A percentile compares a stretch with the other conserved stretches of the same genome.
Conservation (phyloP, 2,888 invertebrate genomes). For the Noctua janthina region DNA sequence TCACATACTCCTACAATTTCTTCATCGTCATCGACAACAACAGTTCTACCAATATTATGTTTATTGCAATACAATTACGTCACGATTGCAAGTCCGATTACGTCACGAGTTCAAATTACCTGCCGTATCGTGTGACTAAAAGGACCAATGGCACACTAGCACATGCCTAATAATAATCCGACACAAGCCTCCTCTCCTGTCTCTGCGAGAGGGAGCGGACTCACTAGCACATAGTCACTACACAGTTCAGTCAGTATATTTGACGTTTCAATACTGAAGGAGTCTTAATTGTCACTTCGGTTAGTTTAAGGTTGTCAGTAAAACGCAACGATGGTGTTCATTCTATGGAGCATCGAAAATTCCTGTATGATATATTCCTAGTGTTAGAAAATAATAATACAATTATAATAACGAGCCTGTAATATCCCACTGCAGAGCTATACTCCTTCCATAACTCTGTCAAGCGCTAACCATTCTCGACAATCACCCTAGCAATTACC, state of each 20-base stretch:
- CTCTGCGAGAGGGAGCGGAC: background rate
- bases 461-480: background rate
- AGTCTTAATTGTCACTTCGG: background rate
- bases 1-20: slow-evolving; percentile 5
- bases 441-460: background rate
- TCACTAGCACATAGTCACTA: background rate
- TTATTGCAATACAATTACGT: slow-evolving; percentile 40
- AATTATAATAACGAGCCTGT: background rate
- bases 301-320: background rate
- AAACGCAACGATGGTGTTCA: background rate
- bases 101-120: slow-evolving; percentile 94
- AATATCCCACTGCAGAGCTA: background rate
- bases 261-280: background rate
- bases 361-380: background rate
- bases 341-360: background rate
- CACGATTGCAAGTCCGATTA: slow-evolving; percentile 90
- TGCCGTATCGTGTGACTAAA: slow-evolving; percentile 97
- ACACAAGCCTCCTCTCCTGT: background rate
- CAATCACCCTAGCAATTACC: background rate
- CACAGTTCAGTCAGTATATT: background rate
- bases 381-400: background rate
- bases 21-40: background rate
- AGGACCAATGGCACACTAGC: slow-evolving; percentile 94
- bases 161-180: background rate
- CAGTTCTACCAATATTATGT: slow-evolving; percentile 2